A percentile compares a stretch with the other conserved stretches of the same genome.
Evolutionary conservation across 2,888 invertebrate genomes (phyloP).

Genomic region (Sinodicranocentrus sp.): DNA sequence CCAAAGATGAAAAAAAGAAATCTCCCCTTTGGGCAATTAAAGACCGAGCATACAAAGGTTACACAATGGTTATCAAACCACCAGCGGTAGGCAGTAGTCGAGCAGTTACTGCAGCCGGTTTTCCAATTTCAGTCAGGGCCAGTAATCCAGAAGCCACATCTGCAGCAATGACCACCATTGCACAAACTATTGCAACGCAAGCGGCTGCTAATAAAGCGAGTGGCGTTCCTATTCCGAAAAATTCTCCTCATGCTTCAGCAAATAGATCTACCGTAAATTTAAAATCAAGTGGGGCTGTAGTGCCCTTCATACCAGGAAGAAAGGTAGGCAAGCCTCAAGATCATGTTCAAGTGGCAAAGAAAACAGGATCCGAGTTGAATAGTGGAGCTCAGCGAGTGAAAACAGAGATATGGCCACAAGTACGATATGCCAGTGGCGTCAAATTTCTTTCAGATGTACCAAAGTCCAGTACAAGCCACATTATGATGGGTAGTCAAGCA

Average conservation of each 20-base stretch:
- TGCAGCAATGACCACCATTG: constrained; percentile 58
- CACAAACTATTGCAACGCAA: constrained; percentile 58
- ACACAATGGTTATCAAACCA: constrained; percentile 36
- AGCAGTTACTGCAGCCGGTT: constrained; percentile 54
- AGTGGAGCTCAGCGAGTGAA: constrained; percentile 30
- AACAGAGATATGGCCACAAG: constrained; percentile 39
- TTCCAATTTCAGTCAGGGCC: constrained; percentile 47
- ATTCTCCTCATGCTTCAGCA: no score
- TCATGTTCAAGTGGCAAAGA: constrained; percentile 40
- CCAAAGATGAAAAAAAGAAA: constrained; percentile 60
- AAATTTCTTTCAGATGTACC: constrained; percentile 43
- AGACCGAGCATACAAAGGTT: neutral
- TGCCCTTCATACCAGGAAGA: neutral
- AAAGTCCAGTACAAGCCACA: constrained; percentile 30
- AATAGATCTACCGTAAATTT: no score
- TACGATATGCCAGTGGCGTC: neutral
- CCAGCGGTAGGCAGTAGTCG: constrained; percentile 18
- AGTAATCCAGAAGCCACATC: constrained; percentile 58
- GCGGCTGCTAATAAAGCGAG: constrained; percentile 51
- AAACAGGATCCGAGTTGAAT: constrained; percentile 41
- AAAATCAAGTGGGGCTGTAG: neutral
- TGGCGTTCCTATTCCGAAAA: constrained; percentile 53
- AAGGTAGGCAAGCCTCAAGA: constrained; percentile 24
- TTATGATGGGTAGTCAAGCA: constrained; percentile 12
- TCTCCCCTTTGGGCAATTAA: constrained; percentile 34